These are phyloP conservation scores for Hoplias malabaricus DNA, from an alignment of 2,113 vertebrate species.

Conservation along the genomic window DNA sequence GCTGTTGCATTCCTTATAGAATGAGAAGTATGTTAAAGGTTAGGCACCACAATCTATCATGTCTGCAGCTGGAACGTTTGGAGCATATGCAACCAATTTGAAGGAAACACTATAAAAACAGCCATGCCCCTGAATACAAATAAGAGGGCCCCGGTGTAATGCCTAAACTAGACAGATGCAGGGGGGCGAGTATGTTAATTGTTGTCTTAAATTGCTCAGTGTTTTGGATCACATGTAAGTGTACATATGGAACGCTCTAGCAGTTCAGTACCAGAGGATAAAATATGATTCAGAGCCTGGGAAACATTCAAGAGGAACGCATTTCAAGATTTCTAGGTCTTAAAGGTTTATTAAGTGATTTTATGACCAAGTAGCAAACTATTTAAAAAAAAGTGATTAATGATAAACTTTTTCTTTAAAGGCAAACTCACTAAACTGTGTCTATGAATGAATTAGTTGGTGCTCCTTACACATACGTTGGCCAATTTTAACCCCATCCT, in stretches of 20 bases:
- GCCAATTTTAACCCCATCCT: too few relatives aligned
- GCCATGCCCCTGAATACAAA: slow-evolving; percentile 31
- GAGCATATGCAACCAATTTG: slow-evolving; percentile 56
- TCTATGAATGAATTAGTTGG: too few relatives aligned
- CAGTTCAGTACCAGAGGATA: neutral
- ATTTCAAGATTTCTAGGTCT: neutral
- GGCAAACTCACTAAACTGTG: too few relatives aligned
- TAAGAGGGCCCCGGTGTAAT: slow-evolving; percentile 8
- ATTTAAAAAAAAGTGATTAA: too few relatives aligned
- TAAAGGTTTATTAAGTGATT: too few relatives aligned
- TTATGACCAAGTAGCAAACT: too few relatives aligned
- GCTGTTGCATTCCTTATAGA: slow-evolving; percentile 22
- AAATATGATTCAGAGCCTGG: neutral
- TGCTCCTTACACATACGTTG: too few relatives aligned
- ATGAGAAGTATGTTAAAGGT: slow-evolving; percentile 45
- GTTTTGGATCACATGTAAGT: neutral
- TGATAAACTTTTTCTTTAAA: too few relatives aligned
- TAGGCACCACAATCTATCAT: slow-evolving; percentile 50
- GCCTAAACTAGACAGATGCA: slow-evolving; percentile 12
- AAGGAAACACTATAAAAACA: slow-evolving; percentile 41
- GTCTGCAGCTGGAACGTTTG: slow-evolving; percentile 54
- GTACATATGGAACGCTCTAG: neutral
- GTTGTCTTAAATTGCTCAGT: slow-evolving; percentile 16
- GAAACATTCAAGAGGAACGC: neutral
- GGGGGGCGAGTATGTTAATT: slow-evolving; percentile 43